Evolutionary conservation across 2,888 invertebrate genomes (phyloP).

Genomic region (Lasioglossum oenotherae): DNA sequence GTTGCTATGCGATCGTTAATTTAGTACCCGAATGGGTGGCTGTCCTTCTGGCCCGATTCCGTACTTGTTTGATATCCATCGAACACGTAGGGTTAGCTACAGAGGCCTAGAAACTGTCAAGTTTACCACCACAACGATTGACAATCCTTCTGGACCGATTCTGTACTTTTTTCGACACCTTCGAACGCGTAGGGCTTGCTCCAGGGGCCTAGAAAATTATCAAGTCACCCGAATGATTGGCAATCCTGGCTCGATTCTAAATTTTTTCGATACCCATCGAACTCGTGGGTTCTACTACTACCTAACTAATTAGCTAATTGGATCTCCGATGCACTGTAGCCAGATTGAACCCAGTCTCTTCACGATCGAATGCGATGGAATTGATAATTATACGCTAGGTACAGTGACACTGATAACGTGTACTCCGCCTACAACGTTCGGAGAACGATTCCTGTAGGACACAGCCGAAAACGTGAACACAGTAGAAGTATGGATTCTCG

Average conservation of each 20-base stretch:
- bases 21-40: background rate
- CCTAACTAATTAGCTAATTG: too few relatives aligned
- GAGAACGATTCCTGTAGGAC: background rate
- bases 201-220: too few relatives aligned
- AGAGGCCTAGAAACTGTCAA: too few relatives aligned
- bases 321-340: background rate
- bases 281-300: background rate
- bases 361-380: background rate
- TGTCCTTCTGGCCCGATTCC: background rate
- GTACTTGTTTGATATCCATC: background rate
- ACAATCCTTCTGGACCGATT: too few relatives aligned
- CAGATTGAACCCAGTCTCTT: background rate
- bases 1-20: background rate
- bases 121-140: too few relatives aligned
- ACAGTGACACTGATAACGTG: background rate
- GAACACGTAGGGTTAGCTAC: background rate
- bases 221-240: background rate
- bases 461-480: background rate
- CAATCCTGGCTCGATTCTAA: background rate
- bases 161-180: too few relatives aligned
- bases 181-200: too few relatives aligned
- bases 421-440: background rate
- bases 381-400: background rate
- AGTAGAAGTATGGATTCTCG: too few relatives aligned
- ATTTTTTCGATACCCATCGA: background rate